Evolutionary conservation across 2,888 invertebrate genomes (phyloP).

Genomic region (Stratiomys singularior): DNA sequence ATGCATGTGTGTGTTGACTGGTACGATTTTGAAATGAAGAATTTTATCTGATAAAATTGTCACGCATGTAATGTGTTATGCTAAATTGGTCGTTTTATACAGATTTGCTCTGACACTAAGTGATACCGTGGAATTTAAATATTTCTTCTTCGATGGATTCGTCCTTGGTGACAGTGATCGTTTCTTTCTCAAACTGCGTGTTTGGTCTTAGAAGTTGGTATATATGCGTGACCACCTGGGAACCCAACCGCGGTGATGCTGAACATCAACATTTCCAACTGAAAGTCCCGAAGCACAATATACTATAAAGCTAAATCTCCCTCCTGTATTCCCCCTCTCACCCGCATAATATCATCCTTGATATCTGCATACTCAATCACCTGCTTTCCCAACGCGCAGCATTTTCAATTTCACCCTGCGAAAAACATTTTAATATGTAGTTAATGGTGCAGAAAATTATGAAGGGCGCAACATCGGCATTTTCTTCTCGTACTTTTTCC

Average conservation of each 20-base stretch:
- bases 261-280: too few relatives aligned
- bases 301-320: too few relatives aligned
- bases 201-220: too few relatives aligned
- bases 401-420: not conserved
- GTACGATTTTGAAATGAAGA: not conserved
- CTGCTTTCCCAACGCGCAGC: not conserved
- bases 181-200: too few relatives aligned
- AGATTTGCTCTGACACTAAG: too few relatives aligned
- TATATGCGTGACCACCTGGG: too few relatives aligned
- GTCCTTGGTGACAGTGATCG: too few relatives aligned
- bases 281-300: too few relatives aligned
- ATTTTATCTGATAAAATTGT: constrained; percentile 10
- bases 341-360: not conserved
- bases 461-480: constrained; percentile 17
- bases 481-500: not conserved
- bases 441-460: constrained; percentile 39
- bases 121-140: too few relatives aligned
- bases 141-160: too few relatives aligned
- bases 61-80: not conserved
- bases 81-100: not conserved
- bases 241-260: too few relatives aligned
- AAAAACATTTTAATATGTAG: constrained; percentile 27
- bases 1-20: not conserved
- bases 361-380: not conserved
- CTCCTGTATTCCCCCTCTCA: too few relatives aligned